Evolutionary conservation across 2,888 invertebrate genomes (phyloP).

Genomic region (Drosophila colorata): DNA sequence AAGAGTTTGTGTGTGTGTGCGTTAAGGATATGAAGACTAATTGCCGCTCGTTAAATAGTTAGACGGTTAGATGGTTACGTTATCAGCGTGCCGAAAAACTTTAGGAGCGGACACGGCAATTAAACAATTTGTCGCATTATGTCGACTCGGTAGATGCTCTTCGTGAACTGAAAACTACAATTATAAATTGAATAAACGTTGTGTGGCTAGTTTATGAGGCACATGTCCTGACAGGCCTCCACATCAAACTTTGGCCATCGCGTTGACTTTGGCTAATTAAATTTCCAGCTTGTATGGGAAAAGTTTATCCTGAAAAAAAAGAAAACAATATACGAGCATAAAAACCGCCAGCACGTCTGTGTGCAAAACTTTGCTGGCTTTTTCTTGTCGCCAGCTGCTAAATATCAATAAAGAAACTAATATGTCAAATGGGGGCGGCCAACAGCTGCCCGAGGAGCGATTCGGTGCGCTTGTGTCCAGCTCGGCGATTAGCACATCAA

Average conservation of each 20-base stretch:
- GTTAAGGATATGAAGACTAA: conserved; percentile 51
- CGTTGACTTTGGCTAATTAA: conserved; percentile 69
- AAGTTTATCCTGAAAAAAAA: conserved; percentile 46
- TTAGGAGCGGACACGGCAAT: conserved; percentile 47
- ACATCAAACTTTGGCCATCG: conserved; percentile 30
- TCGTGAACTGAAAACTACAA: conserved; percentile 5
- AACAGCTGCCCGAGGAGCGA: conserved; percentile 54
- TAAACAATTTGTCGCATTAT: conserved; percentile 35
- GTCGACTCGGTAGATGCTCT: conserved; percentile 13
- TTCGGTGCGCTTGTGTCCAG: conserved; percentile 37
- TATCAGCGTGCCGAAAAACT: conserved; percentile 43
- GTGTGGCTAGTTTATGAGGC: conserved; percentile 12
- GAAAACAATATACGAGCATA: conserved; percentile 45
- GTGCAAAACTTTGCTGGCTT: conserved; percentile 55
- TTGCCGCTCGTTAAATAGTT: conserved; percentile 61
- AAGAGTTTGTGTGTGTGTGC: conserved; percentile 11
- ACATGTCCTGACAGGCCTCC: conserved; percentile 27
- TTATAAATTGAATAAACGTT: conserved; percentile 29
- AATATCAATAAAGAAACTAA: conserved; percentile 82
- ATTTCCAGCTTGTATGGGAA: conserved; percentile 61
- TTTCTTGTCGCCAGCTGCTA: conserved; percentile 65
- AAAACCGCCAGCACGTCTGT: conserved; percentile 33
- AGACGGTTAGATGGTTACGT: conserved; percentile 34
- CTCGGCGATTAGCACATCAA: conserved; percentile 76
- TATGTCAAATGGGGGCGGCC: conserved; percentile 65